Evolutionary conservation across 2,797 vertebrate species (phyloP).

Genomic region (Alectoris magna): DNA sequence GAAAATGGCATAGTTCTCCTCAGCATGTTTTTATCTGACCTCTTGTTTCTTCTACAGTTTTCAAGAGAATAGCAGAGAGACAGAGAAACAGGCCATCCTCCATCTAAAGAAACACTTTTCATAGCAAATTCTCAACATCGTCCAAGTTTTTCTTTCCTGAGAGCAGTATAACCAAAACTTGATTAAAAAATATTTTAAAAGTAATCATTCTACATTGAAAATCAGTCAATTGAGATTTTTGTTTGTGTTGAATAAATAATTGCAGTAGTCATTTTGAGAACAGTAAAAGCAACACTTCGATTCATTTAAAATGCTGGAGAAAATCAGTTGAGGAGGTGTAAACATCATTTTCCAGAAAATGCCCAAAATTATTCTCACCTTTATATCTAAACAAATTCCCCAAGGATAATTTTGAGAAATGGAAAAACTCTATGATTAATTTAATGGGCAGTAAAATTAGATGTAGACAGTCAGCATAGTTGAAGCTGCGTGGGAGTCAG

Average conservation of each 20-base stretch:
- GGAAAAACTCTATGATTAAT: neutral
- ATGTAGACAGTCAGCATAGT: neutral
- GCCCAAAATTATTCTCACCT: neutral
- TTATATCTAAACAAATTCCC: slow-evolving; percentile 13
- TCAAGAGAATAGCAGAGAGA: neutral
- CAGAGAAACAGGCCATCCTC: neutral
- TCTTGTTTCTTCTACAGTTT: neutral
- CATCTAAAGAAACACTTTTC: neutral
- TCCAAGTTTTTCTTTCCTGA: neutral
- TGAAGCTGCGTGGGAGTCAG: slow-evolving; percentile 3
- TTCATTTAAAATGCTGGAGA: neutral
- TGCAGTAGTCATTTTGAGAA: neutral
- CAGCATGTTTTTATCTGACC: neutral
- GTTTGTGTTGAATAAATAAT: neutral
- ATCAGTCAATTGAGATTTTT: neutral
- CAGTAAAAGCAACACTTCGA: neutral
- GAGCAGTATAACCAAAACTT: neutral
- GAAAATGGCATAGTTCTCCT: neutral
- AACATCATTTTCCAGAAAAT: neutral
- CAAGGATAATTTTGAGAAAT: slow-evolving; percentile 5
- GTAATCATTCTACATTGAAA: neutral
- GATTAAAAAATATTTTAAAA: neutral
- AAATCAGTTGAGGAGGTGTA: slow-evolving; percentile 2
- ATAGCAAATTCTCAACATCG: neutral
- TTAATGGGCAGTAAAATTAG: slow-evolving; percentile 25